Evolutionary conservation across 1,140 invertebrate genomes (phyloP).

Genomic region (Hirudo medicinalis): DNA sequence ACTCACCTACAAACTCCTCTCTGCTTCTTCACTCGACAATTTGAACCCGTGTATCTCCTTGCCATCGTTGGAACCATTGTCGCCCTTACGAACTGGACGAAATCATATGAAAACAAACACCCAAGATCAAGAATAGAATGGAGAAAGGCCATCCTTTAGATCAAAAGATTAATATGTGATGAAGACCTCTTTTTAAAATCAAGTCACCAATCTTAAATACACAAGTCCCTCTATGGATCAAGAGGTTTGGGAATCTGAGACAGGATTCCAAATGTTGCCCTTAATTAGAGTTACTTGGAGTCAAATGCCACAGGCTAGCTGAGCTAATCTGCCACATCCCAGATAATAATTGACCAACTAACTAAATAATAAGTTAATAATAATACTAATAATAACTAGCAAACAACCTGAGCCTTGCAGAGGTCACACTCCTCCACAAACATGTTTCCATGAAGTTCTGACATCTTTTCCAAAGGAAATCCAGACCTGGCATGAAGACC

Average conservation of each 20-base stretch:
- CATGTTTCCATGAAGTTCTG: conserved; percentile 95
- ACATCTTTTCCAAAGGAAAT: conserved; percentile 58
- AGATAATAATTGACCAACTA: neutral
- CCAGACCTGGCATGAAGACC: conserved; percentile 85
- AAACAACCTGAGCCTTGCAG: conserved; percentile 60
- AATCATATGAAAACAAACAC: too few species aligned
- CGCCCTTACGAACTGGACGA: conserved; percentile 66
- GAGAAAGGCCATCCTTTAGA: too few species aligned
- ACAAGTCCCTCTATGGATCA: too few species aligned
- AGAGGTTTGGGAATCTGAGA: too few species aligned
- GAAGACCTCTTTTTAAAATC: too few species aligned
- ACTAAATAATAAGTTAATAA: neutral
- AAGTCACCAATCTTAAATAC: too few species aligned
- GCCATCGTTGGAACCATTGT: conserved; percentile 74
- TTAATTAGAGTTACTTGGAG: neutral
- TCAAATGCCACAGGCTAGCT: neutral
- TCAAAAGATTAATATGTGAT: too few species aligned
- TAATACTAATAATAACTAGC: neutral
- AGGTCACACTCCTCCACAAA: conserved; percentile 82
- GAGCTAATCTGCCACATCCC: neutral
- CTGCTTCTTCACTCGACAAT: conserved; percentile 50
- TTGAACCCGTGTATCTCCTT: conserved; percentile 66
- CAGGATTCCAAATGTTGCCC: too few species aligned
- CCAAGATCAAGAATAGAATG: too few species aligned
- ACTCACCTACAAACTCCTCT: conserved; percentile 35